A percentile compares a stretch with the other conserved stretches of the same genome.
Conservation (phyloP, 2,113 vertebrate genomes). For the Azemiops feae region DNA sequence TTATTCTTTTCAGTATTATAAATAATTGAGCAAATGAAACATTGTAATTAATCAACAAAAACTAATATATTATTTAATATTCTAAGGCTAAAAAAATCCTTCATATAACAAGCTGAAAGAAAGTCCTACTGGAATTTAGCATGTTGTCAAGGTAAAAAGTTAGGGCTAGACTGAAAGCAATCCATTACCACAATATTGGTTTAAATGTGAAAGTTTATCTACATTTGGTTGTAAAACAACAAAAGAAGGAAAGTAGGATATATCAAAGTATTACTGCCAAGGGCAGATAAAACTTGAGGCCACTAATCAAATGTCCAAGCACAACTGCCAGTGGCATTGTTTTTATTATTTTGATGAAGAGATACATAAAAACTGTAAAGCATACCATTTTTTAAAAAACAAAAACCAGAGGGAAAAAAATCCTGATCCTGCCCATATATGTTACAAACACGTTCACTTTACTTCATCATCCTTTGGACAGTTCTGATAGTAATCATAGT, state of each 20-base stretch:
- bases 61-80: neutral
- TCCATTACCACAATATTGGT: neutral
- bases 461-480: neutral
- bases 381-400: neutral
- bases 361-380: neutral
- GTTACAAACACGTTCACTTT: neutral
- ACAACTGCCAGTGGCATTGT: neutral
- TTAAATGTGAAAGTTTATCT: neutral
- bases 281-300: neutral
- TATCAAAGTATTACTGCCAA: neutral
- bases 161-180: neutral
- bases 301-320: neutral
- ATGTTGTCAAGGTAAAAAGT: neutral
- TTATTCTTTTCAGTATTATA: slow-evolving; percentile 24
- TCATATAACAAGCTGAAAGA: neutral
- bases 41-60: neutral
- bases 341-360: neutral
- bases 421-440: neutral
- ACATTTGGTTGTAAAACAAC: neutral
- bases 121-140: neutral
- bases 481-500: neutral
- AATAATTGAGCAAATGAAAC: neutral
- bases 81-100: neutral
- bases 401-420: neutral
- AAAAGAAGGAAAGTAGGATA: slow-evolving; percentile 2